Evolutionary conservation across 1,140 invertebrate species (phyloP), one percentile per base, ranked within the genome.

Genomic region (Caenorhabditis inopinata): DNA sequence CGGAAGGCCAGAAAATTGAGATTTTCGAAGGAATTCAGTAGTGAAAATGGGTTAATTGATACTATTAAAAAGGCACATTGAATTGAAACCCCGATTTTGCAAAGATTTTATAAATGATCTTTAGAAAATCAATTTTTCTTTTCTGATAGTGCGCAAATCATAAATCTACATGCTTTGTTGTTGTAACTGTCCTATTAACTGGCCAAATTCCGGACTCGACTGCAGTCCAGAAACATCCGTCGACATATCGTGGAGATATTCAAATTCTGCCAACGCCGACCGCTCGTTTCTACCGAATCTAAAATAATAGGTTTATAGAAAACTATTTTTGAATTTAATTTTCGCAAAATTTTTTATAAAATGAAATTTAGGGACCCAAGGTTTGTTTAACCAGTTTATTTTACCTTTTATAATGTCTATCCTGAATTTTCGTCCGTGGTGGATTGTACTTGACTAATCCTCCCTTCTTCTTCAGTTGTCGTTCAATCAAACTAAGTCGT

Each of bases 391-490:
- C n/a, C n/a, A n/a, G n/a, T n/a, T n/a, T n/a, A n/a, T n/a, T n/a
- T n/a, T 18, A 74, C 62, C 77, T 46, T 29, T 62, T 58, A 23
- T 46, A 79, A 68, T 79, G 32, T 42, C 53, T 79, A 12, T 48
- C 62, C 16, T 79, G 48, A 51, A 79, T 58, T 18, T 48, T 46
- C 1, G 38, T 53, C 2, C 78, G n/a, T 11, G 78, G 62, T 21
- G 78, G 78, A 25, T 79, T 48, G 46, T 79, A 79, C 21, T 79
- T 79, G 42, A 79, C 78, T 11, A 46, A n/a, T 3, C 45, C 78
- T 1, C 78, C 78, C 27, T 46, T 74, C 25, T 79, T 79, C 27
- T 58, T 79, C 23, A 79, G 29, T 27, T 79, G 78, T 51, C 58
- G 35, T 12, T 81, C 45, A 27, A 68, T 68, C 9, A 68, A 7